phyloP scores from a whole-genome alignment of 2,113 vertebrate species.

The Dendrocopos noguchii region DNA sequence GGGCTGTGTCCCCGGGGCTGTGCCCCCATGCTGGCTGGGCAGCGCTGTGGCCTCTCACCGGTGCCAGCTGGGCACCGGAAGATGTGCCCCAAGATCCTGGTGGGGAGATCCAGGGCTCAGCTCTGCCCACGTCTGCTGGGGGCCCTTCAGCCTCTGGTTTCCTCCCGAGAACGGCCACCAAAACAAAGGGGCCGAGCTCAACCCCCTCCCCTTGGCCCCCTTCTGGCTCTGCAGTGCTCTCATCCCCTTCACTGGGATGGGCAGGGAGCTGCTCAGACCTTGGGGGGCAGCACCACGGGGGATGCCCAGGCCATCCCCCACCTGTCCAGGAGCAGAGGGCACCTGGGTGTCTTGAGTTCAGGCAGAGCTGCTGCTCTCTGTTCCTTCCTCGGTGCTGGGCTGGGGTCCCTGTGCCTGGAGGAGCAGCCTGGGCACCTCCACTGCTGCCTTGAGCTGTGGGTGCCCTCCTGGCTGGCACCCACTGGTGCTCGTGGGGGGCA shows the following conservation, averaged over 20 bases:
- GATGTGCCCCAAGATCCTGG: not conserved
- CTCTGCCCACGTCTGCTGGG: not conserved
- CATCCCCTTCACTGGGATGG: fast-evolving
- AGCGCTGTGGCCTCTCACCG: not conserved
- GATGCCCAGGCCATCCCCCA: fast-evolving
- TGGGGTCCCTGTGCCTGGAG: fast-evolving
- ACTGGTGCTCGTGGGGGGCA: not conserved
- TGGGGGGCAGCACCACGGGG: not conserved
- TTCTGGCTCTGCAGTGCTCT: not conserved
- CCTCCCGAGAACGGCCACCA: not conserved
- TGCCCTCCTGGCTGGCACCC: not conserved
- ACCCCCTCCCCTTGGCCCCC: not conserved
- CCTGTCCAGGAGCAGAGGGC: fast-evolving
- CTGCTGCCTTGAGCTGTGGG: fast-evolving
- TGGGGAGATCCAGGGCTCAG: fast-evolving
- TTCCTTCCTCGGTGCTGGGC: fast-evolving
- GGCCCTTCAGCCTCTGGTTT: not conserved
- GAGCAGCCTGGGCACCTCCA: fast-evolving
- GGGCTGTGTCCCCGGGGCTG: not conserved
- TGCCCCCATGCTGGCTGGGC: not conserved
- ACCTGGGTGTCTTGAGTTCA: too few relatives aligned
- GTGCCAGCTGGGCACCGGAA: not conserved
- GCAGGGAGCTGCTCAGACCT: not conserved
- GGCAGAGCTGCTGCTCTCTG: not conserved
- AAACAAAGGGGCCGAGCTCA: fast-evolving